Evolutionary conservation across 2,113 vertebrate genomes (phyloP).

Genomic region (Ondatra zibethicus): DNA sequence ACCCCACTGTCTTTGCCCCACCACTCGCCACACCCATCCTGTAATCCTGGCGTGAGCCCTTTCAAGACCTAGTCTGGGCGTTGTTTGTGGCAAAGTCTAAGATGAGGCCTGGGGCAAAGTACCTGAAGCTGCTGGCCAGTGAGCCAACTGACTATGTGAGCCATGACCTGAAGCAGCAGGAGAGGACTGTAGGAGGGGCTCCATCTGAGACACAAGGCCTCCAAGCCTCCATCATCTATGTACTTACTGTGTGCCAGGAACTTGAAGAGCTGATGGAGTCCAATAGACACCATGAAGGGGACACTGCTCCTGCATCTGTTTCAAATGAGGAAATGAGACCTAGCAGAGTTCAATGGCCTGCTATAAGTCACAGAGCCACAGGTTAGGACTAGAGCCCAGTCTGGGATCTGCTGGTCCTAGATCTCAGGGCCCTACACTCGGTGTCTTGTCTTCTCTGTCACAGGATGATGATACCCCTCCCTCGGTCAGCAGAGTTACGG

Average conservation of each 20-base stretch:
- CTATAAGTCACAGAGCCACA: neutral
- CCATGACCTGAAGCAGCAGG: neutral
- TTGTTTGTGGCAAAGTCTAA: neutral
- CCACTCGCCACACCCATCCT: accelerated
- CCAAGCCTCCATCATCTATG: neutral
- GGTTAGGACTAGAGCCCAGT: neutral
- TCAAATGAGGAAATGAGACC: neutral
- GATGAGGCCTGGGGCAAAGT: neutral
- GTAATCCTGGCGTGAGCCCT: accelerated
- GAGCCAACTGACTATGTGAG: too few species aligned
- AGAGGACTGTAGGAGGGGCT: neutral
- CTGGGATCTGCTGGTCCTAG: neutral
- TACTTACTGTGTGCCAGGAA: neutral
- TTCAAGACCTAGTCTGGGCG: neutral
- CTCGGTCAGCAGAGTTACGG: neutral
- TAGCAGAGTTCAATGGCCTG: neutral
- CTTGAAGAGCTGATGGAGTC: neutral
- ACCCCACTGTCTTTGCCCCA: accelerated
- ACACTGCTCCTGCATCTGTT: neutral
- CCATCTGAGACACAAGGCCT: too few species aligned
- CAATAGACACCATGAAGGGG: neutral
- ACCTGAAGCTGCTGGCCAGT: too few species aligned
- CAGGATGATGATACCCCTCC: neutral
- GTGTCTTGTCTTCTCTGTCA: neutral
- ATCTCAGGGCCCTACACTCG: accelerated